phyloP scores from a whole-genome alignment of 2,888 invertebrate species.

The Nomada lathburiana region DNA sequence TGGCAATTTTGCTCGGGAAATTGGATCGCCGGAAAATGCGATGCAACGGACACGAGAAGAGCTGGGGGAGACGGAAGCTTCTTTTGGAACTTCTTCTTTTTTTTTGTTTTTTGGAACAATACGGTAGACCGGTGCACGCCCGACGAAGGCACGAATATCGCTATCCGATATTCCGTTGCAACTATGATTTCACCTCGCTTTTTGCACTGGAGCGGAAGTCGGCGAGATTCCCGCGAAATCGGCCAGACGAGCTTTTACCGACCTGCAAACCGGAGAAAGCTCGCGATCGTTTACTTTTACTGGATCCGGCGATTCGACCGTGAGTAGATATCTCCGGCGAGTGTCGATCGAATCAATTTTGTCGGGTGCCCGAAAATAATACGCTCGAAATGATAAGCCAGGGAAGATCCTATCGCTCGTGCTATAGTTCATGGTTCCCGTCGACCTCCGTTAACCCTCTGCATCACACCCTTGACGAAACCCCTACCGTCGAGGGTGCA shows the following conservation, averaged over 20 bases:
- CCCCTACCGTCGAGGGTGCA: constrained; percentile 60
- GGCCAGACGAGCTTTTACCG: constrained; percentile 33
- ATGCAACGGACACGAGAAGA: constrained; percentile 10
- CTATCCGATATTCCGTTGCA: no score
- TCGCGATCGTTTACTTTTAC: constrained; percentile 18
- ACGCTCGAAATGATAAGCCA: not conserved
- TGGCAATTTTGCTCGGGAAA: not conserved
- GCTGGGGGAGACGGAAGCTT: constrained; percentile 8
- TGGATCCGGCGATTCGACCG: constrained; percentile 10
- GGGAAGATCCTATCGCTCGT: not conserved
- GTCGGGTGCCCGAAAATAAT: no score
- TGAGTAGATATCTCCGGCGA: not conserved
- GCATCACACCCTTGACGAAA: constrained; percentile 45
- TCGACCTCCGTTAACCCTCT: constrained; percentile 63
- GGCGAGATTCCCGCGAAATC: not conserved
- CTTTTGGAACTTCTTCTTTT: not conserved
- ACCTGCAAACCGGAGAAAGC: constrained; percentile 35
- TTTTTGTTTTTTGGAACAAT: no score
- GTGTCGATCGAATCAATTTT: not conserved
- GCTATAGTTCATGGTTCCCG: constrained; percentile 35
- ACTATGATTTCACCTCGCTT: no score
- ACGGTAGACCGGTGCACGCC: no score
- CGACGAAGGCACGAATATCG: no score
- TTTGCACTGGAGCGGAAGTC: constrained; percentile 56
- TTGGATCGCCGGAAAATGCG: not conserved